These are phyloP conservation scores for Amphimedon queenslandica DNA, from an alignment of 37 sponge, comb jelly and placozoan genomes.

Conservation along the genomic window DNA sequence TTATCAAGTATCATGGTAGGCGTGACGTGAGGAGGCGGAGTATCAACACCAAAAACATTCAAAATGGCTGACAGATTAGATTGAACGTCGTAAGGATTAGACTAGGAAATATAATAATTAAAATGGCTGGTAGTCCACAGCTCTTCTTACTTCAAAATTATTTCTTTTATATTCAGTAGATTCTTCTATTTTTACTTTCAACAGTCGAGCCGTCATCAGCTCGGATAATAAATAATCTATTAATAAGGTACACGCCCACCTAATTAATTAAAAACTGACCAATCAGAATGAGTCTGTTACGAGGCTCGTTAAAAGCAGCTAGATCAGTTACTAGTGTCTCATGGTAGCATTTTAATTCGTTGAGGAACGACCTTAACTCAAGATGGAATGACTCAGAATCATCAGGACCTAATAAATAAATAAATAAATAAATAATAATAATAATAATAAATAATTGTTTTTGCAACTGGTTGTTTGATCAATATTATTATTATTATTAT, in stretches of 20 bases:
- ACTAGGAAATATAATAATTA: constrained; percentile 11
- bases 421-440: no score
- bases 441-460: no score
- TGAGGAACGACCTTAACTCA: constrained; percentile 62
- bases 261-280: constrained; percentile 9
- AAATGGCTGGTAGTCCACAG: not conserved
- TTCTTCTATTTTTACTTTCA: no score
- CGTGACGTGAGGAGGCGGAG: constrained; percentile 63
- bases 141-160: not conserved
- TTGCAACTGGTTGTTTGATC: no score
- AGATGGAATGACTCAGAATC: constrained; percentile 67
- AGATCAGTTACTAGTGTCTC: constrained; percentile 8
- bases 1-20: constrained; percentile 42
- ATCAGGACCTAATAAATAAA: constrained; percentile 25
- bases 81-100: constrained; percentile 11
- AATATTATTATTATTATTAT: no score
- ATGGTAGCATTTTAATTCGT: constrained; percentile 62
- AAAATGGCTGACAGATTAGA: constrained; percentile 47
- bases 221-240: constrained; percentile 59
- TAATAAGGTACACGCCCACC: not conserved
- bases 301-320: constrained; percentile 1
- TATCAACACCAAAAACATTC: constrained; percentile 26
- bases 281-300: constrained; percentile 27
- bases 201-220: constrained; percentile 48
- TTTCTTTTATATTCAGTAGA: no score